Conservation (phyloP, 2,797 vertebrate genomes). For the Pseudochaenichthys georgianus region DNA sequence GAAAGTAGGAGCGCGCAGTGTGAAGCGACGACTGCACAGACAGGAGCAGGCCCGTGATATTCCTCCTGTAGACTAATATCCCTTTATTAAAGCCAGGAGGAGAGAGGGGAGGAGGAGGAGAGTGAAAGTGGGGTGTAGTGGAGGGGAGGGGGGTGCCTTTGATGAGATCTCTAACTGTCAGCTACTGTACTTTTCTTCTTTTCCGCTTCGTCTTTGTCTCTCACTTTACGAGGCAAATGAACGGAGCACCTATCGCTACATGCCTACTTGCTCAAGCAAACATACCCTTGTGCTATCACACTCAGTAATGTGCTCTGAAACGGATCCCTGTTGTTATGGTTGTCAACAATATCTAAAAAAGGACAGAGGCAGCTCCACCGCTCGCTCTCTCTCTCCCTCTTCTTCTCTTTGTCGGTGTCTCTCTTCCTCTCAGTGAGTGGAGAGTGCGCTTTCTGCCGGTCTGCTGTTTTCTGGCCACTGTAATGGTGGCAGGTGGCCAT, state of each 20-base stretch:
- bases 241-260: conserved; percentile 60
- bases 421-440: conserved; percentile 48
- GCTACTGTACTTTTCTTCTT: conserved; percentile 81
- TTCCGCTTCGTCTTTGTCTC: conserved; percentile 76
- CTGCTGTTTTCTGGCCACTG: conserved; percentile 68
- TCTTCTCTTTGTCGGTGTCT: conserved; percentile 57
- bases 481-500: conserved; percentile 87
- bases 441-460: conserved; percentile 36
- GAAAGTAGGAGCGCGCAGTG: conserved; percentile 81
- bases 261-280: conserved; percentile 60
- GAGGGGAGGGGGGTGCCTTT: conserved; percentile 72
- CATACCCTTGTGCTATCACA: conserved; percentile 62
- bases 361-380: conserved; percentile 52
- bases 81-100: conserved; percentile 87
- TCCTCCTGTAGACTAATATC: conserved; percentile 85
- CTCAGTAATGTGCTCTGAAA: conserved; percentile 70
- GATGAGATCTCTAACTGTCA: conserved; percentile 84
- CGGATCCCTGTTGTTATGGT: conserved; percentile 70
- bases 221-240: conserved; percentile 75
- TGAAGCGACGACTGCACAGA: conserved; percentile 81
- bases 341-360: conserved; percentile 72
- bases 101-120: conserved; percentile 53
- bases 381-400: conserved; percentile 22
- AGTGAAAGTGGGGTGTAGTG: conserved; percentile 46
- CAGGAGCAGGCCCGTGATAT: conserved; percentile 84